Base-by-base conservation (phyloP, 2,888 invertebrate genomes). In the Heliconius sara region DNA sequence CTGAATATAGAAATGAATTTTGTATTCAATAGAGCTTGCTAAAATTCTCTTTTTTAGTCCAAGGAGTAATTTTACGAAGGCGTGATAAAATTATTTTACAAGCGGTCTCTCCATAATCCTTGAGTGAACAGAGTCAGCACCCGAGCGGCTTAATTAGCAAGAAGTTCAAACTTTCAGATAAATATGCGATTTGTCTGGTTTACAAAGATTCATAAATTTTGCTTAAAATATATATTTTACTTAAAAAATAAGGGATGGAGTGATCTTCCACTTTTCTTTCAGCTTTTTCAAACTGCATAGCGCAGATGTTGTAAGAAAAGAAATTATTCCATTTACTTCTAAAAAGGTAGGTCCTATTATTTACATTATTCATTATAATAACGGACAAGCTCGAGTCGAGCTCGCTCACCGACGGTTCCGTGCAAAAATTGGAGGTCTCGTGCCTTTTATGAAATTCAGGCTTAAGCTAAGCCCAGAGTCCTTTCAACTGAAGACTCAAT, bases 81-180 rank as follows among this genome's bases (percentile, higher is more conserved):
- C 73, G 66, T 78, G 73, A 73, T 74, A 63, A 78, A 74, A 68
- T 74, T 74, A 74, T 74, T 74, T 75, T 79, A 79, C 74, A 74
- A 74, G 74, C 60, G 60, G 73, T 79, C 73, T 66, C 57, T 68
- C 67, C 67, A 63, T 74, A 79, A 68, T 74, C 74, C 74, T 68
- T 75, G 25, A 68, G 68, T 74, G 73, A 74, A 79, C 67, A 74
- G 74, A 47, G 30, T 34, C 57, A 79, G 67, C 74, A 43, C 57
- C 65, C 73, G 66, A 57, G 65, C 60, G 63, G 57, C 74, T 79
- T 79, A 79, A 79, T 79, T 79, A 79, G 68, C 74, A 52, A 47
- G 78, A 79, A 74, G 27, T 74, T 79, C 68, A 79, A 74, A 79
- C 60, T 74, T 74, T 68, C n/a, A 68, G 60, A 79, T 74, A 74